These are phyloP conservation scores for Uromys caudimaculatus DNA, from an alignment of 2,797 vertebrate species.

Conservation along the genomic window DNA sequence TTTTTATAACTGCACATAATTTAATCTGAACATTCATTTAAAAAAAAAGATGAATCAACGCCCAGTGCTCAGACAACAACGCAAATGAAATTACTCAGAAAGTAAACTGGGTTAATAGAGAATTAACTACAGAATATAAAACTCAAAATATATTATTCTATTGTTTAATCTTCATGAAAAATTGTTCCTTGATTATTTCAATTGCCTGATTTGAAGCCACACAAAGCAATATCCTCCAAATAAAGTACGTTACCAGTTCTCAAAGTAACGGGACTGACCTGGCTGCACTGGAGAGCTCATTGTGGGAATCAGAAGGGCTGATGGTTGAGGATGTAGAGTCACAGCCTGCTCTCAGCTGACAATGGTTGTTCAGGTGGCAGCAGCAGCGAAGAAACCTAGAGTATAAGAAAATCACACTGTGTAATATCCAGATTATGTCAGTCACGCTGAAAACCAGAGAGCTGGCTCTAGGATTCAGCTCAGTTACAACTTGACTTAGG, in stretches of 20 bases:
- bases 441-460: not conserved
- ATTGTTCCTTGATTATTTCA: not conserved
- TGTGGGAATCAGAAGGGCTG: slow-evolving; percentile 66
- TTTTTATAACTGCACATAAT: slow-evolving; percentile 56
- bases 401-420: slow-evolving; percentile 1
- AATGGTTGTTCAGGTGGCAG: not conserved
- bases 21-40: slow-evolving; percentile 17
- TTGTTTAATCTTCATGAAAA: slow-evolving; percentile 3
- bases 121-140: slow-evolving; percentile 5
- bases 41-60: slow-evolving; percentile 38
- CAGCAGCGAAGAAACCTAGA: slow-evolving; percentile 60
- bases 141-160: slow-evolving; percentile 21
- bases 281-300: slow-evolving; percentile 89
- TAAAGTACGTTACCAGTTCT: not conserved
- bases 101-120: not conserved
- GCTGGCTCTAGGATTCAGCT: not conserved
- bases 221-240: slow-evolving; percentile 21
- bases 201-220: slow-evolving; percentile 17
- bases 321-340: not conserved
- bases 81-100: slow-evolving; percentile 47
- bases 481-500: not conserved
- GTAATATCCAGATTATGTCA: not conserved
- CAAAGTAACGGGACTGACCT: slow-evolving; percentile 84
- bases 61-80: slow-evolving; percentile 4
- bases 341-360: slow-evolving; percentile 49